phyloP scores from a whole-genome alignment of 1,140 invertebrate species.

The Brachionus angularis region DNA sequence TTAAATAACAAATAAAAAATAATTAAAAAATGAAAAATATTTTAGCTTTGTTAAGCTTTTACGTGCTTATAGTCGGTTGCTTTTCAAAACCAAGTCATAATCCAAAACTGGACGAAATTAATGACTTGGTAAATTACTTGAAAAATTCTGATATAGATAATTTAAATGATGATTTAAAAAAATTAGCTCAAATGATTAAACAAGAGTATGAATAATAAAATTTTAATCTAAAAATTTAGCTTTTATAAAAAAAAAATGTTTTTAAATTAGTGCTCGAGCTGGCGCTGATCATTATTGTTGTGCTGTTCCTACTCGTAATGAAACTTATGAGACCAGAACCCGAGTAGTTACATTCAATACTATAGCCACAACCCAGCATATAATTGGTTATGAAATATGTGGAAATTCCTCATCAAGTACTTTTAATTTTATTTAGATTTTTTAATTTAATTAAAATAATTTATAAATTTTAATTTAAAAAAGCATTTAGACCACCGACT shows the following conservation, averaged over 20 bases:
- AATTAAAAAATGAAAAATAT: too few species aligned
- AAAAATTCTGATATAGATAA: conserved; percentile 14
- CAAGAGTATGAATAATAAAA: background rate
- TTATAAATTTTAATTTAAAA: background rate
- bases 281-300: conserved; percentile 27
- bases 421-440: background rate
- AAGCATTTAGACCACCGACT: background rate
- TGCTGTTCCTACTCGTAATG: conserved; percentile 10
- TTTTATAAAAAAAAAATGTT: background rate
- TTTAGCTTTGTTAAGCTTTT: too few species aligned
- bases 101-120: too few species aligned
- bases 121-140: conserved; percentile 23
- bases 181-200: background rate
- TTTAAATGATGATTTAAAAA: conserved; percentile 7
- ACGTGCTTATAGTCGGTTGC: too few species aligned
- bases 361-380: conserved; percentile 14
- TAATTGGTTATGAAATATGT: conserved; percentile 42
- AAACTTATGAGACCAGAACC: conserved; percentile 37
- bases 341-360: conserved; percentile 34
- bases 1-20: too few species aligned
- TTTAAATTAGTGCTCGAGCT: background rate
- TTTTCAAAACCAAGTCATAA: too few species aligned
- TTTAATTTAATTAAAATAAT: background rate
- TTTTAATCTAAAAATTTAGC: background rate
- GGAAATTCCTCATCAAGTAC: conserved; percentile 39